Base-by-base conservation (phyloP, 1,140 invertebrate species). In the Drosophila melanica region DNA sequence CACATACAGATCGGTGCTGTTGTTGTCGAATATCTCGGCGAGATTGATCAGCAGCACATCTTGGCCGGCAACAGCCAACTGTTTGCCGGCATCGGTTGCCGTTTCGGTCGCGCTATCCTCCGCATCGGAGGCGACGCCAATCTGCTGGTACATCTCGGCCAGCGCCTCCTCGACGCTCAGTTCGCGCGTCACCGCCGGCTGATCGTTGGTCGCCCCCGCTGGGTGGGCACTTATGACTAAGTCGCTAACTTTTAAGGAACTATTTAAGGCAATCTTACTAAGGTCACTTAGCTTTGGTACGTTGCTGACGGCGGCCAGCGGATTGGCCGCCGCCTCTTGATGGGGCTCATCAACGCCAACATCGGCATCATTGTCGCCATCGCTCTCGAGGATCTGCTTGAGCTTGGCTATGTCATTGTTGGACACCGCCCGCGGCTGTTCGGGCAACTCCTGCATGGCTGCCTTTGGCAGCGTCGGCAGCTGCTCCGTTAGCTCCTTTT, bases 231-330 rank as follows among this genome's bases (percentile, higher is more conserved):
- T 82, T 79, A 79, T 41, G 23, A 42, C 77, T 86, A 81, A 53
- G 23, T 85, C 80, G 62, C 74, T 72, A 71, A 42, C 35, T 53
- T 75, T 75, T 89, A 89, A 92, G 87, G 84, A 92, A 90, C 84
- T 91, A 81, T 89, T 90, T 92, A 92, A 91, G 86, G 90, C 90
- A 92, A 73, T 90, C 74, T 89, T 90, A 90, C 90, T 92, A 92
- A 92, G 90, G 80, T 91, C 90, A 92, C 90, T 92, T 92, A 91
- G 75, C 87, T 92, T 91, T 79, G 90, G 89, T 89, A 91, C 77
- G 54, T 30, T 75, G 51, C 20, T 55, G 39, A 23, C 20, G 20
- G 20, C 20, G 20, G 20, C 20, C 20, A 2, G 20, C 20, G 20
- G 20, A 23, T 23, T 23, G 20, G 20, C 20, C 20, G 4, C 20